Percentiles rank a stretch among this genome's conserved stretches.
These are phyloP conservation scores for Chrysemys picta DNA, from an alignment of 2,113 vertebrate genomes.

Conservation along the genomic window DNA sequence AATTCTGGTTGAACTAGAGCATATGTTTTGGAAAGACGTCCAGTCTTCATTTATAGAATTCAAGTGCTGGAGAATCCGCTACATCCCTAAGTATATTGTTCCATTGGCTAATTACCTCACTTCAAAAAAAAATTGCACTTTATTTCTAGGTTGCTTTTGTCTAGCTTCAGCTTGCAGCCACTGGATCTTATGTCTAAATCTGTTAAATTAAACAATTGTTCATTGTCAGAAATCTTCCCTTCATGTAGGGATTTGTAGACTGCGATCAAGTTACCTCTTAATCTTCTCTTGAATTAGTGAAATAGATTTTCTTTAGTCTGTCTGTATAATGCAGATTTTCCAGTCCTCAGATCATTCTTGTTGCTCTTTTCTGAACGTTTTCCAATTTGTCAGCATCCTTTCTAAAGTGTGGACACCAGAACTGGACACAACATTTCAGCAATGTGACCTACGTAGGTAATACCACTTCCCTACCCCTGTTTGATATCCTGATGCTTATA, in stretches of 20 bases:
- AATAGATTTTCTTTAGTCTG: neutral
- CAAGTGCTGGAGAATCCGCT: neutral
- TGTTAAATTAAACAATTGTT: neutral
- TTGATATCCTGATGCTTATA: neutral
- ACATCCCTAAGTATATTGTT: neutral
- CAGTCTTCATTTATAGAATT: neutral
- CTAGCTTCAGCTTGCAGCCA: neutral
- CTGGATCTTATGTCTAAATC: neutral
- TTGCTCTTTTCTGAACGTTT: neutral
- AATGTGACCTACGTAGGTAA: neutral
- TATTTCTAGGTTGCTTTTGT: neutral
- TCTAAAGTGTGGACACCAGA: neutral
- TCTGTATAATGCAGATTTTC: neutral
- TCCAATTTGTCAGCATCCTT: neutral
- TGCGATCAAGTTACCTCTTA: neutral
- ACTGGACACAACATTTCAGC: neutral
- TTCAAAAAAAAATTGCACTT: neutral
- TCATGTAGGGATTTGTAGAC: neutral
- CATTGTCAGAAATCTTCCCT: neutral
- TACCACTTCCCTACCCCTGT: neutral
- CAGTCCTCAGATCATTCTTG: neutral
- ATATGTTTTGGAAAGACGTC: neutral
- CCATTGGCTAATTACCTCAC: neutral
- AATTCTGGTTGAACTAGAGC: fast-evolving
- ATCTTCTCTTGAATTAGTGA: neutral